Conservation (phyloP, 2,797 vertebrate species). For the Chrysocyon brachyurus region DNA sequence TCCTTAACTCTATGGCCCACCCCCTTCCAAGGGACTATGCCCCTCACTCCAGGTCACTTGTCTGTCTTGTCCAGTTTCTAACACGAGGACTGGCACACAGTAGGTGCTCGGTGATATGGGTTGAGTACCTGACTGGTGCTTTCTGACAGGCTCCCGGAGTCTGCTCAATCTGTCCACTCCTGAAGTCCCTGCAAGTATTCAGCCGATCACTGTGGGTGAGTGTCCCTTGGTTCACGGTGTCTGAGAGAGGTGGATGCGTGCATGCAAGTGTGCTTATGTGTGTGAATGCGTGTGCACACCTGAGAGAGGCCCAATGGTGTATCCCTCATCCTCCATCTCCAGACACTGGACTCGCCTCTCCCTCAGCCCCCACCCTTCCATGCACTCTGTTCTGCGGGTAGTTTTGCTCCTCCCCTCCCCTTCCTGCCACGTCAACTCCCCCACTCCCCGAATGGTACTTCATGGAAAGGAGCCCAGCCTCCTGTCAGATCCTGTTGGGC, state of each 20-base stretch:
- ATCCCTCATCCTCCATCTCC: too few relatives aligned
- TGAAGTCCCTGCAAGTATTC: not conserved
- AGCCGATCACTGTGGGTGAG: constrained; percentile 66
- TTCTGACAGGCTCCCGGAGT: constrained; percentile 64
- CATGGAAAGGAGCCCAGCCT: not conserved
- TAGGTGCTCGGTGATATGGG: not conserved
- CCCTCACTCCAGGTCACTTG: not conserved
- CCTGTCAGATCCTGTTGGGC: not conserved
- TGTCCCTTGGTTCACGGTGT: not conserved
- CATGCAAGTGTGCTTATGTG: fast-evolving
- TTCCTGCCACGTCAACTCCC: not conserved
- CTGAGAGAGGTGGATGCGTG: fast-evolving
- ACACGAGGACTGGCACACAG: not conserved
- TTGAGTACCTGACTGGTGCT: not conserved
- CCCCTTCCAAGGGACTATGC: not conserved
- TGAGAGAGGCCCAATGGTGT: not conserved
- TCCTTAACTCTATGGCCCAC: not conserved
- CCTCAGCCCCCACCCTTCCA: not conserved
- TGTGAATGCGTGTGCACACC: not conserved
- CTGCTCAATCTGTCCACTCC: constrained; percentile 16
- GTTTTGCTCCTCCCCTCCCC: not conserved
- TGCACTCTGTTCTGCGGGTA: not conserved
- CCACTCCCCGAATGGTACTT: not conserved
- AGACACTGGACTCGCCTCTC: not conserved
- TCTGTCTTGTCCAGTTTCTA: not conserved